phyloP scores from a whole-genome alignment of 2,113 vertebrate genomes.

The Philantomba maxwellii region DNA sequence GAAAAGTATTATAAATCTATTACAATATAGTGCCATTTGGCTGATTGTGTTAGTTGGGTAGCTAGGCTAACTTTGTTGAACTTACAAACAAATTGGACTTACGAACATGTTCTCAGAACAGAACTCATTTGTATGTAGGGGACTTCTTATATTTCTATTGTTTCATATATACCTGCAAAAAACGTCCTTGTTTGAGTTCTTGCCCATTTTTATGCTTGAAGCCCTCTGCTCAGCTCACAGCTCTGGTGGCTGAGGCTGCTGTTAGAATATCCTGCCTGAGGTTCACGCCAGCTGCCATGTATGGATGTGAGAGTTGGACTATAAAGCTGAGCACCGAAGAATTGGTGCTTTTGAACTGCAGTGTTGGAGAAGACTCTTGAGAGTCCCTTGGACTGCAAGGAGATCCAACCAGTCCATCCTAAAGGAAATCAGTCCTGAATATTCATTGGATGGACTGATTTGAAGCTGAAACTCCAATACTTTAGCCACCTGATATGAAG shows the following conservation, averaged over 20 bases:
- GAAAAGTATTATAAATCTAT: not conserved
- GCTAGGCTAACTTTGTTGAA: not conserved
- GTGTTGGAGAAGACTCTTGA: not conserved
- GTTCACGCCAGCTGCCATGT: not conserved
- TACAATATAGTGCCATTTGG: not conserved
- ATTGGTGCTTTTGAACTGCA: not conserved
- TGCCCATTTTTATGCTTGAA: no score
- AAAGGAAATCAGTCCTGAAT: not conserved
- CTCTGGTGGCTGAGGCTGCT: rapidly evolving
- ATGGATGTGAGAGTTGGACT: not conserved
- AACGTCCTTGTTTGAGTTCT: no score
- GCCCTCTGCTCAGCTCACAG: not conserved
- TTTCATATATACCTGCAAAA: not conserved
- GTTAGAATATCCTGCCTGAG: rapidly evolving
- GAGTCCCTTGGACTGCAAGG: not conserved
- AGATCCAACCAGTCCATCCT: not conserved
- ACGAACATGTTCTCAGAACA: not conserved
- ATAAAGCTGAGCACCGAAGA: not conserved
- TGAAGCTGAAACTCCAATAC: not conserved
- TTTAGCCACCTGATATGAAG: not conserved
- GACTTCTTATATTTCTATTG: not conserved
- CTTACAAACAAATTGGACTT: not conserved
- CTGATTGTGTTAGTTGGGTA: not conserved
- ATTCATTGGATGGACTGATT: not conserved
- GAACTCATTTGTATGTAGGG: not conserved